Conservation (phyloP, 1,140 invertebrate genomes). For the Dreissena polymorpha region DNA sequence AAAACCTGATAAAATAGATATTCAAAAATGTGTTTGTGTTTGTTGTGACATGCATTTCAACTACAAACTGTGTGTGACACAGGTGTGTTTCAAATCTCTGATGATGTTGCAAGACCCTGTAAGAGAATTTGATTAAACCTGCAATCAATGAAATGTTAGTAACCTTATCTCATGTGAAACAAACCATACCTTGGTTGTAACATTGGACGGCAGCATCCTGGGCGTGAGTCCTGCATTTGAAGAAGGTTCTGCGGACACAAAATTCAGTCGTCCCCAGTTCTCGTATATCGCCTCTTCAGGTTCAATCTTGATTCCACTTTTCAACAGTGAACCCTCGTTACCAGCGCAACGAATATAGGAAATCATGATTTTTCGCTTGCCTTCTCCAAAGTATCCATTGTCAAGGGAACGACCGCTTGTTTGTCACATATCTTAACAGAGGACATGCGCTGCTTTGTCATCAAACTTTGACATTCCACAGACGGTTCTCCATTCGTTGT, state of each 20-base stretch:
- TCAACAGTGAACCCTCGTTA: slow-evolving; percentile 45
- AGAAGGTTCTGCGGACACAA: slow-evolving; percentile 34
- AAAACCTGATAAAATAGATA: not conserved
- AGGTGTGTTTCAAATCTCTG: too few relatives aligned
- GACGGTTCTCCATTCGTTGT: slow-evolving; percentile 50
- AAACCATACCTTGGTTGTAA: slow-evolving; percentile 39
- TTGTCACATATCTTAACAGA: slow-evolving; percentile 26
- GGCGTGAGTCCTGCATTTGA: slow-evolving; percentile 48
- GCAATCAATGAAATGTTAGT: too few relatives aligned
- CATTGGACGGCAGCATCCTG: slow-evolving; percentile 45
- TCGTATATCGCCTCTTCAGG: slow-evolving; percentile 36
- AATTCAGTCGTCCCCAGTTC: slow-evolving; percentile 13
- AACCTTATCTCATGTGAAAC: too few relatives aligned
- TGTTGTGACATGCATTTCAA: too few relatives aligned
- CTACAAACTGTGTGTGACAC: too few relatives aligned
- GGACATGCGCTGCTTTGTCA: slow-evolving; percentile 32
- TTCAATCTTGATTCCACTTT: slow-evolving; percentile 46
- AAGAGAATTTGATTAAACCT: too few relatives aligned
- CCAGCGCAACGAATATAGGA: slow-evolving; percentile 46
- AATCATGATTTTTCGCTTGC: slow-evolving; percentile 52
- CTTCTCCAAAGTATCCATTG: slow-evolving; percentile 42
- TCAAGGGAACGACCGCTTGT: slow-evolving; percentile 19
- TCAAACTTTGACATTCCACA: slow-evolving; percentile 52
- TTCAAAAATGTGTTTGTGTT: not conserved
- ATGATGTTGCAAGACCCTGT: too few relatives aligned